Evolutionary conservation across 2,113 vertebrate species (phyloP).

Genomic region (Rafetus swinhoei): DNA sequence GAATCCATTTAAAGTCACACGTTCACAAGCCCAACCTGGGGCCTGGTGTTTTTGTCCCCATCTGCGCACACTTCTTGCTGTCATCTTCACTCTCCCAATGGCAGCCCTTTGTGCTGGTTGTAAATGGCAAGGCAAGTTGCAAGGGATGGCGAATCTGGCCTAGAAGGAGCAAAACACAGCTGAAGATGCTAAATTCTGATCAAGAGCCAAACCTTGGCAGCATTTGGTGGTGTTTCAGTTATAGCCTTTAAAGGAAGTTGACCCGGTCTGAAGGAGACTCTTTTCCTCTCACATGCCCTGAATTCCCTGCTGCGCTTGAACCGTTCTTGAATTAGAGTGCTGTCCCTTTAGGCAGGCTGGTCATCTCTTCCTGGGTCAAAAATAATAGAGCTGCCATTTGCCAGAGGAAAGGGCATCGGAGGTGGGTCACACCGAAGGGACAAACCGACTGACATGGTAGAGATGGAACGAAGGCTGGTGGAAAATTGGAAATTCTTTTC

Average conservation of each 20-base stretch:
- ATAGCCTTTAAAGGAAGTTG: neutral
- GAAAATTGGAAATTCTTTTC: neutral
- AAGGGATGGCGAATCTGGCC: neutral
- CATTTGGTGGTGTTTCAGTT: neutral
- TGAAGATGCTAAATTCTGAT: neutral
- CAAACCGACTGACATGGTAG: neutral
- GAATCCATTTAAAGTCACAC: neutral
- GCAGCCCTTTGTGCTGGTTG: neutral
- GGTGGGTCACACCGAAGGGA: neutral
- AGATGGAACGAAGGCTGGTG: neutral
- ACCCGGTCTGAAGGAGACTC: neutral
- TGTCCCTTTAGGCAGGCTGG: accelerated
- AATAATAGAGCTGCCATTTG: neutral
- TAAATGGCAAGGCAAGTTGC: neutral
- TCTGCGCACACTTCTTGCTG: neutral
- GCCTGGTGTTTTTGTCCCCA: neutral
- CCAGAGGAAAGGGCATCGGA: neutral
- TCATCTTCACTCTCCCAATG: neutral
- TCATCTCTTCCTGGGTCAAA: neutral
- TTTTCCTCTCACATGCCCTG: conserved; percentile 17
- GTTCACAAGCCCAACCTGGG: neutral
- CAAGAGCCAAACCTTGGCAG: conserved; percentile 1
- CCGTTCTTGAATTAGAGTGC: accelerated
- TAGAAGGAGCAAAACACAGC: neutral
- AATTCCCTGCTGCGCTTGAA: conserved; percentile 31